Conservation (phyloP, 2,797 vertebrate species). For the Sebastes elongatus region DNA sequence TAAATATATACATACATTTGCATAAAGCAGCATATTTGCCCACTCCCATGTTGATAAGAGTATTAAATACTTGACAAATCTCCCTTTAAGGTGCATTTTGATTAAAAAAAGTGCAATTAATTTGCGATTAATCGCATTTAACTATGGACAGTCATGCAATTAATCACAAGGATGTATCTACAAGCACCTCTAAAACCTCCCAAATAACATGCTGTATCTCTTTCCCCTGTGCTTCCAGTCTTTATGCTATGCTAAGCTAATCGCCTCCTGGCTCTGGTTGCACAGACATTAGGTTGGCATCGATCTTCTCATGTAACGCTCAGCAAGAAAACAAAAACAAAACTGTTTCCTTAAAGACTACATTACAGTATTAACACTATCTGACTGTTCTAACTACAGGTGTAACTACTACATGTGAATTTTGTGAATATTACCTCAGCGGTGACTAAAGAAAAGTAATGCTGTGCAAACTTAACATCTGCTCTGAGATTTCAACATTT, state of each 20-base stretch:
- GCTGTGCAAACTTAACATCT: slow-evolving; percentile 2
- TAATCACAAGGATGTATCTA: too few relatives aligned
- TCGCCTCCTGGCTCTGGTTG: background rate
- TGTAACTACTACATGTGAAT: background rate
- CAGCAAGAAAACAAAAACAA: background rate
- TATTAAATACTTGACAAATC: too few relatives aligned
- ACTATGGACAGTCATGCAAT: too few relatives aligned
- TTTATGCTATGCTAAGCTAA: background rate
- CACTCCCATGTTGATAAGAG: too few relatives aligned
- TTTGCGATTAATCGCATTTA: too few relatives aligned
- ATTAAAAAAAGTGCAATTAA: too few relatives aligned
- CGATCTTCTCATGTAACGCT: background rate
- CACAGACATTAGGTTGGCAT: background rate
- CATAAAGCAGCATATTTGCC: too few relatives aligned
- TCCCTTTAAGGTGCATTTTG: too few relatives aligned
- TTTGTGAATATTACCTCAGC: background rate
- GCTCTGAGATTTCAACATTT: background rate
- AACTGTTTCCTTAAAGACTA: background rate
- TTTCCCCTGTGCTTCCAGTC: too few relatives aligned
- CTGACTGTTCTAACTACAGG: too few relatives aligned
- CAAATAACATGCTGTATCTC: background rate
- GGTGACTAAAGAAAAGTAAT: background rate
- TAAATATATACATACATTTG: too few relatives aligned
- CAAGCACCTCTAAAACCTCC: too few relatives aligned
- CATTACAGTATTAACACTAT: background rate